Base-by-base conservation (phyloP, 2,797 vertebrate species). In the Sternotherus odoratus region DNA sequence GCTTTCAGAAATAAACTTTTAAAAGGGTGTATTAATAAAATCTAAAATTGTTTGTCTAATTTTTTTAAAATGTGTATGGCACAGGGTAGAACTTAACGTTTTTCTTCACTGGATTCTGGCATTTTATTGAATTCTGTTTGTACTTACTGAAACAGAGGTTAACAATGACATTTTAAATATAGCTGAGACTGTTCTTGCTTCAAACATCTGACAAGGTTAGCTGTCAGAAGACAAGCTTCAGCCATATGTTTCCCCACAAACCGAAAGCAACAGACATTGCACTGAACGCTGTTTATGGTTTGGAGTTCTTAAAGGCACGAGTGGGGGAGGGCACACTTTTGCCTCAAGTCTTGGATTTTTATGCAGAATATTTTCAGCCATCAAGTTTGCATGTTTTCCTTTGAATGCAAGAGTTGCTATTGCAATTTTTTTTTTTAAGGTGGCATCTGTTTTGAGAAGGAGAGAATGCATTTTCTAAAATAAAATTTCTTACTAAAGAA, bases 71-170 rank as follows among this genome's bases (percentile, higher is more conserved):
- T 89, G 77, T 95, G 93, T 98, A 96, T 98, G 97, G 97, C 98
- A 98, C 98, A 98, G 98, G 98, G 98, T 98, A 98, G 95, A 97
- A 97, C 88, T 97, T 97, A 96, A 95, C 92, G 57, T 96, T 97
- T 97, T 97, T 97, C 89, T 96, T 91, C 93, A 97, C 96, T 96
- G 96, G 95, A 96, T 96, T 94, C 95, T 96, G 93, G 90, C 95
- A 88, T 97, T 97, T 97, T 97, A 85, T 78, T 96, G 95, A 95
- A 89, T 97, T 97, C 94, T 94, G 92, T 91, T 97, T 97, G 86
- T 97, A 96, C 80, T 94, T 97, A 85, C 96, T 96, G 89, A 97
- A 87, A 95, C 94, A 90, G 74, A 91, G 89, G 95, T 97, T 93
- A 95, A 93, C 92, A 85, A 78, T 36, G 90, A 17, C 94, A 88